Conservation (phyloP, 2,888 invertebrate species). For the Trissoscelio sp. region DNA sequence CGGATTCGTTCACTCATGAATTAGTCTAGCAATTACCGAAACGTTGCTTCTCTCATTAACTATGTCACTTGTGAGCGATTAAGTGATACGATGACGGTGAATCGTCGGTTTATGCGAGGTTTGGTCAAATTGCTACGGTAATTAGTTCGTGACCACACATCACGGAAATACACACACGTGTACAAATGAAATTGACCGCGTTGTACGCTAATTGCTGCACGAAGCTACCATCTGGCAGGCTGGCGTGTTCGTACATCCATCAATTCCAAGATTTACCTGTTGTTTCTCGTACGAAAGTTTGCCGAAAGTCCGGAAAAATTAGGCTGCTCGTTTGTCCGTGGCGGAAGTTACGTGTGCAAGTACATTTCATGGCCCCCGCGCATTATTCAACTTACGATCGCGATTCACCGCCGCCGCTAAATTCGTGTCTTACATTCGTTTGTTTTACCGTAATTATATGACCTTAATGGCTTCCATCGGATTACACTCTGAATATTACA, state of each 20-base stretch:
- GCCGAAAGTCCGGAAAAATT: conserved; percentile 32
- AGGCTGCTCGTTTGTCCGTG: conserved; percentile 30
- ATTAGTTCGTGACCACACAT: conserved; percentile 69
- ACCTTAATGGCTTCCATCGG: conserved; percentile 22
- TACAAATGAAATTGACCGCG: conserved; percentile 65
- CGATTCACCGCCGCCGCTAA: conserved; percentile 10
- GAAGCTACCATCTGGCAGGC: conserved; percentile 46
- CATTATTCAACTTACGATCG: background rate
- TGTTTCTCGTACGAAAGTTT: conserved; percentile 32
- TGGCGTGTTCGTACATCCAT: conserved; percentile 41
- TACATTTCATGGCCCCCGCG: background rate
- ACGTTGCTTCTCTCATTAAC: conserved; percentile 67
- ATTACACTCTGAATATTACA: conserved; percentile 23
- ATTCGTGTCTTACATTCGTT: conserved; percentile 25
- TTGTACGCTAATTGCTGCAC: conserved; percentile 63
- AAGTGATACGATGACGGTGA: conserved; percentile 69
- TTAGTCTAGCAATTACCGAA: conserved; percentile 68
- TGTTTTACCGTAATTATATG: conserved; percentile 5
- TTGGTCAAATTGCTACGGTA: conserved; percentile 69
- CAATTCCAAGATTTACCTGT: conserved; percentile 60
- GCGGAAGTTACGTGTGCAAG: conserved; percentile 16
- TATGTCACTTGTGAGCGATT: conserved; percentile 70
- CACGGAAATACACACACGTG: conserved; percentile 63
- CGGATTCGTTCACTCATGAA: conserved; percentile 63
- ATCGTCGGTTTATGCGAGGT: conserved; percentile 67